These are phyloP conservation scores for Platycercus adscitus DNA, from an alignment of 2,113 vertebrate genomes.

Conservation along the genomic window DNA sequence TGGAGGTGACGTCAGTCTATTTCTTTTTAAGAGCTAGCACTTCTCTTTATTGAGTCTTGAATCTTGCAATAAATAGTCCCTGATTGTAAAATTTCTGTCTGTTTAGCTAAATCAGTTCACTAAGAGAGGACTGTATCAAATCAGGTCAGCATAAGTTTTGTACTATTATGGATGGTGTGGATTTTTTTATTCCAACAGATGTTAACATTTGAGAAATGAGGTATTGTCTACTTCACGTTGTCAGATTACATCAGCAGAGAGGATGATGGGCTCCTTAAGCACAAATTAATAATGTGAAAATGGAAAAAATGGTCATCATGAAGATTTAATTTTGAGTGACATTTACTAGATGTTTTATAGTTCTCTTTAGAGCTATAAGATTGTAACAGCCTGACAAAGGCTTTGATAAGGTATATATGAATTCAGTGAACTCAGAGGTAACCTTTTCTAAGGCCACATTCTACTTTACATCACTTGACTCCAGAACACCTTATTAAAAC, in stretches of 20 bases:
- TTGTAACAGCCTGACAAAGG: neutral
- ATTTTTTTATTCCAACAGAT: neutral
- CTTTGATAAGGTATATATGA: neutral
- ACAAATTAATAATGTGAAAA: neutral
- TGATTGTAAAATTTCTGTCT: neutral
- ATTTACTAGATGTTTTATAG: neutral
- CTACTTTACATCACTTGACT: neutral
- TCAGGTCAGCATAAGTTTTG: neutral
- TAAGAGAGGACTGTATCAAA: neutral
- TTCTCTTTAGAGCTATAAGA: neutral
- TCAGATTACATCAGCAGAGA: neutral
- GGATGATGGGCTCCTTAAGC: neutral
- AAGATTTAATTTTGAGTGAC: neutral
- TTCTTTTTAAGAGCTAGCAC: neutral
- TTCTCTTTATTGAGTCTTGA: neutral
- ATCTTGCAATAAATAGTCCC: neutral
- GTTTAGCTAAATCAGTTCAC: neutral
- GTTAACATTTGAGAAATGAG: neutral
- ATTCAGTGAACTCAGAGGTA: neutral
- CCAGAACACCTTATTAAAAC: neutral
- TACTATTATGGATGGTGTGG: neutral
- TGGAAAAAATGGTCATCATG: neutral
- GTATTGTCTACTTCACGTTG: neutral
- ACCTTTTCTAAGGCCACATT: neutral
- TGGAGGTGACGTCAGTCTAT: neutral